These are phyloP conservation scores for Axis porcinus DNA, from an alignment of 2,113 vertebrate species.

Conservation along the genomic window DNA sequence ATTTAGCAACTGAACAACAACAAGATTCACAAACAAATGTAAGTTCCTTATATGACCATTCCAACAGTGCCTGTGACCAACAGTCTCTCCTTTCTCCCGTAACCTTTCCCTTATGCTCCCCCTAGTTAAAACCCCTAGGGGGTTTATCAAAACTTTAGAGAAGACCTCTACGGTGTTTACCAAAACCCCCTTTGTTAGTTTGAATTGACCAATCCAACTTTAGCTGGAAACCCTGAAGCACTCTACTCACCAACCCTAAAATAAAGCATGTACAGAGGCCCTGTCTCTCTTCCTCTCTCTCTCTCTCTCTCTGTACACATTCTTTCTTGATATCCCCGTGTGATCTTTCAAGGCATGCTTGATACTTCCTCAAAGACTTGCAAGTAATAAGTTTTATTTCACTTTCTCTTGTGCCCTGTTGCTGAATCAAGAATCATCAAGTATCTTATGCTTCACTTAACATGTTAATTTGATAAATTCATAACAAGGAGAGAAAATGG, in stretches of 20 bases:
- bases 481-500: not conserved
- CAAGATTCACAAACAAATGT: not conserved
- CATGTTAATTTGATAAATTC: not conserved
- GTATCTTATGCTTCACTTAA: not conserved
- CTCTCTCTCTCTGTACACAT: no score
- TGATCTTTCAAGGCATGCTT: not conserved
- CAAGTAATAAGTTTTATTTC: not conserved
- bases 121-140: not conserved
- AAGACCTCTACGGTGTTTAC: not conserved
- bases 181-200: not conserved
- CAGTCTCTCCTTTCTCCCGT: not conserved
- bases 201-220: not conserved
- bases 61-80: not conserved
- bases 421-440: not conserved
- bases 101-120: not conserved
- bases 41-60: not conserved
- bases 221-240: not conserved
- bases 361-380: not conserved
- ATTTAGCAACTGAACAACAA: not conserved
- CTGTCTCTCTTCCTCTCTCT: not conserved
- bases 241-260: not conserved
- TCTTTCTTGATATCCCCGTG: not conserved
- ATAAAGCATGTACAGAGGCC: not conserved
- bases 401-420: not conserved
- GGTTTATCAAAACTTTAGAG: not conserved